Base-by-base conservation (phyloP, 1,140 invertebrate genomes). In the Aphaenogaster rudis region DNA sequence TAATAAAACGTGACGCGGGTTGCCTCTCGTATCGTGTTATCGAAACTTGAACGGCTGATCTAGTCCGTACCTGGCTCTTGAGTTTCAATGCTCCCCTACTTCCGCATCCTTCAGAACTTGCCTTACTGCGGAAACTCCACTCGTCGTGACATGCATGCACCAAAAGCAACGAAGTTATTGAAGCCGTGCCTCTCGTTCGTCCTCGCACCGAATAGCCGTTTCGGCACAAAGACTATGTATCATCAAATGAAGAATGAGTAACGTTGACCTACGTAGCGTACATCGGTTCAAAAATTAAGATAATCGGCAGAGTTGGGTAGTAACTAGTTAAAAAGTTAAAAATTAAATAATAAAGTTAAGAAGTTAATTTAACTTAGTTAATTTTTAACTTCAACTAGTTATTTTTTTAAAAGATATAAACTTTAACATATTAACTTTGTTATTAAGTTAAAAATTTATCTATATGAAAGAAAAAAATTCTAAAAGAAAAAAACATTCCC, bases 81-180 rank as follows among this genome's bases (percentile, higher is more conserved):
- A 69, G 82, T 91, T 88, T 86, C 89, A 54, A 81, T 88, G 54
- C 64, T 87, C 85, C 77, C 85, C 86, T 81, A 92, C 90, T 94
- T 92, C 86, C 90, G 92, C 91, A 92, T 94, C 92, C 87, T 92
- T 94, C 89, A 92, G 93, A 95, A 94, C 90, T 94, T 88, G 72
- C 66, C 76, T 88, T 69, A 33, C 42, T 33, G 11, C 33, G 74
- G 87, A 89, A 85, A 82, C 54, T 82, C 72, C 66, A 48, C 15
- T 76, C 48, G 61, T 84, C 63, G 88, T 69, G 69, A 80, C 85
- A 64, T 90, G 79, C 88, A 90, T 72, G 57, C 42, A 42, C 36
- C 21, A 48, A 33, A 87, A 72, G 39, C 50, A 17, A 39, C 57
- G 69, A 80, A 80, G 36, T 69, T 66, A 50, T 80, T 69, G 66